phyloP scores from a whole-genome alignment of 2,888 invertebrate species.

The Cecidostiba fungosa region DNA sequence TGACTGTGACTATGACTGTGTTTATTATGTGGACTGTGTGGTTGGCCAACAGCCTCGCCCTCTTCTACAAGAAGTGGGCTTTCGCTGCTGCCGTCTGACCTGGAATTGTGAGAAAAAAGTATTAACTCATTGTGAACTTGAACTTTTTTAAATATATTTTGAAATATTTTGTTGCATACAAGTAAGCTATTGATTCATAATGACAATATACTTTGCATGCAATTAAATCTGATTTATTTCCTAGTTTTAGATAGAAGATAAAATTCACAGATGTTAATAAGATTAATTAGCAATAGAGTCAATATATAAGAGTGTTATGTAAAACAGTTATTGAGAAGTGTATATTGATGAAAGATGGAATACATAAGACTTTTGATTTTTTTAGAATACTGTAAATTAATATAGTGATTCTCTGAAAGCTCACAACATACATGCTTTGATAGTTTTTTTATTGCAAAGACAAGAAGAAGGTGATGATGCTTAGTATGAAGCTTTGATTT shows the following conservation, averaged over 20 bases:
- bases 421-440: conserved; percentile 8
- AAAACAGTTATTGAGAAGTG: not conserved
- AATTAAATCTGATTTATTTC: too few species aligned
- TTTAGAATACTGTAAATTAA: conserved; percentile 23
- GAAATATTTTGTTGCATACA: conserved; percentile 12
- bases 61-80: conserved; percentile 79
- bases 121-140: conserved; percentile 45
- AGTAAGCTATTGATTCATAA: not conserved
- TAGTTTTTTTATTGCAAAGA: not conserved
- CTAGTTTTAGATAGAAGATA: too few species aligned
- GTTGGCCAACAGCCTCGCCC: conserved; percentile 78
- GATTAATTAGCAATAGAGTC: not conserved
- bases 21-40: conserved; percentile 78
- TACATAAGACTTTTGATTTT: not conserved
- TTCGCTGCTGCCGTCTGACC: conserved; percentile 79
- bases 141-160: conserved; percentile 40
- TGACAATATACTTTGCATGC: not conserved
- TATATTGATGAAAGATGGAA: conserved; percentile 1
- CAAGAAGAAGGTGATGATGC: not conserved
- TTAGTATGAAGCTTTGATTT: not conserved
- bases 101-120: conserved; percentile 66
- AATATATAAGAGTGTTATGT: not conserved
- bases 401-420: conserved; percentile 10
- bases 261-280: not conserved
- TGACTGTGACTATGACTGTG: conserved; percentile 75